phyloP scores from a whole-genome alignment of 2,888 invertebrate species.

The Zaprionus obscuricornis region DNA sequence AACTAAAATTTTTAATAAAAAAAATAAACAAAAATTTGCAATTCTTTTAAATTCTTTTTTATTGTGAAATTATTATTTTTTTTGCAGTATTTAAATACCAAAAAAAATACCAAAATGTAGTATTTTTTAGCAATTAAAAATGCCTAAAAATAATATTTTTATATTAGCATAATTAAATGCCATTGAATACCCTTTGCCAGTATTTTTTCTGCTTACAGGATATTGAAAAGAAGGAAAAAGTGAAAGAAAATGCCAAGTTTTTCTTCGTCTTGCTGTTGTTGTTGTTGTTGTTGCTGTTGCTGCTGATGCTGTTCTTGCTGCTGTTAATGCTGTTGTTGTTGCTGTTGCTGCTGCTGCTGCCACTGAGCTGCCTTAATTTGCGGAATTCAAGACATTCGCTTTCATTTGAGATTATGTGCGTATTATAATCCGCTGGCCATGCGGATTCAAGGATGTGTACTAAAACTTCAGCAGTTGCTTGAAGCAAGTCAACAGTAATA shows the following conservation, averaged over 20 bases:
- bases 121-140: no score
- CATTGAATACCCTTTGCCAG: no score
- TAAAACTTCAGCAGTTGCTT: background rate
- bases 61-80: no score
- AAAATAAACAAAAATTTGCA: no score
- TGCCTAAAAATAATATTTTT: no score
- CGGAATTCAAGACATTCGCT: conserved; percentile 74
- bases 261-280: conserved; percentile 1
- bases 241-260: conserved; percentile 42
- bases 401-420: conserved; percentile 68
- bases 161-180: no score
- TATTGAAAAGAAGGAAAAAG: conserved; percentile 17
- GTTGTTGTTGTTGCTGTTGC: conserved; percentile 15
- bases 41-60: no score
- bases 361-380: conserved; percentile 59
- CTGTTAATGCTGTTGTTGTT: conserved; percentile 4
- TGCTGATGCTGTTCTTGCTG: background rate
- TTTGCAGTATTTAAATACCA: no score
- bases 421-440: conserved; percentile 65
- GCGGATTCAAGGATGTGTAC: conserved; percentile 1
- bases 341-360: background rate
- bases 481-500: background rate
- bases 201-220: conserved; percentile 12
- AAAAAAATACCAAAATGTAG: no score
- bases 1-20: no score